phyloP scores from a whole-genome alignment of 2,888 invertebrate species.

The Calliopum simillimum region DNA sequence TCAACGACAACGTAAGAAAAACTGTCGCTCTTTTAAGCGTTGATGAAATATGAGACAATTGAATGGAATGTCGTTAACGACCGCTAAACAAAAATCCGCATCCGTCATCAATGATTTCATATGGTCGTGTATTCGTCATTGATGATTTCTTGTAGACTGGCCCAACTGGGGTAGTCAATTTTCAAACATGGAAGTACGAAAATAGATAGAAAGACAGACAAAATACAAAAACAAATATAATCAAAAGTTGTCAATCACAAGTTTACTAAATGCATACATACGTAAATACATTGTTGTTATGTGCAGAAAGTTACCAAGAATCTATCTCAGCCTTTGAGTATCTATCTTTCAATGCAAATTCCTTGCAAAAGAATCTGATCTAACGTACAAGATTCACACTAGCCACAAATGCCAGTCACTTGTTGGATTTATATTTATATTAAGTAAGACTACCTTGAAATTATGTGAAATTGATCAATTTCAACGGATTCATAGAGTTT shows the following conservation, averaged over 20 bases:
- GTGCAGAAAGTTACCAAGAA: background rate
- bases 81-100: no score
- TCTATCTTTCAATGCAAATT: background rate
- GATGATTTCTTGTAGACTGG: no score
- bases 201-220: no score
- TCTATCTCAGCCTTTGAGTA: background rate
- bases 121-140: no score
- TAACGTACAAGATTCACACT: background rate
- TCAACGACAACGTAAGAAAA: no score
- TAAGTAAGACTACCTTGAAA: conserved; percentile 23
- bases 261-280: conserved; percentile 6
- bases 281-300: background rate
- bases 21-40: no score
- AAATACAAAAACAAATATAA: conserved; percentile 41
- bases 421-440: conserved; percentile 22
- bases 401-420: conserved; percentile 21
- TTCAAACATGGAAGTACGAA: no score
- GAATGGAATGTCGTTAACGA: no score
- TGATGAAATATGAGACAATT: no score
- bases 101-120: no score
- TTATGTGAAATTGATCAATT: conserved; percentile 65
- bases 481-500: conserved; percentile 57
- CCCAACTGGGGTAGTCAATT: no score
- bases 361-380: background rate
- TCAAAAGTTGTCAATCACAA: conserved; percentile 62